These are phyloP conservation scores for Porites lobata DNA, from an alignment of 92 coral and sea anemone genomes.

Conservation along the genomic window DNA sequence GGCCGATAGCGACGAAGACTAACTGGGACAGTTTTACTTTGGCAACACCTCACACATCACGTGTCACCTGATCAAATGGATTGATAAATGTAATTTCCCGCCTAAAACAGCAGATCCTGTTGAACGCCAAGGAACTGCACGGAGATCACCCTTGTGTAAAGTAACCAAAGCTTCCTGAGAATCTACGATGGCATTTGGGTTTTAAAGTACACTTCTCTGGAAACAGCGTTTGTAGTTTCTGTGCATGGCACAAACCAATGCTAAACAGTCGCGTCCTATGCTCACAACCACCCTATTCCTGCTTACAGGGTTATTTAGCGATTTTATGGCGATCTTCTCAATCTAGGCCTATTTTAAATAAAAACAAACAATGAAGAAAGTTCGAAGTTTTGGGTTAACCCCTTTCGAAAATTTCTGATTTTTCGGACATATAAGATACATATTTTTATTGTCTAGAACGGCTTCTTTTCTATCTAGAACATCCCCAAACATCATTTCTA, in stretches of 20 bases:
- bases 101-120: not conserved
- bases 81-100: not conserved
- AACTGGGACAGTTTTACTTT: not conserved
- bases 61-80: not conserved
- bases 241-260: not conserved
- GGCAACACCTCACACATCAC: not conserved
- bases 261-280: not conserved
- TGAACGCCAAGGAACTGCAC: not conserved
- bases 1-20: conserved; percentile 93
- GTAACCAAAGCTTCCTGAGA: too few relatives aligned
- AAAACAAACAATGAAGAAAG: too few relatives aligned
- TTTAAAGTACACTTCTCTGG: not conserved
- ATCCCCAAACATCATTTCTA: too few relatives aligned
- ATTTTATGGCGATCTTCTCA: not conserved
- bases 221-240: not conserved
- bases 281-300: not conserved
- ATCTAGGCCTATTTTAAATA: not conserved
- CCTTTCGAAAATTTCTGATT: too few relatives aligned
- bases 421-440: too few relatives aligned
- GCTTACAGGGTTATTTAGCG: not conserved
- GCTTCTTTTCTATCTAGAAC: too few relatives aligned
- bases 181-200: too few relatives aligned
- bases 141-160: too few relatives aligned
- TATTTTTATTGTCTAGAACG: too few relatives aligned
- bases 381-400: too few relatives aligned